A percentile compares a stretch with the other conserved stretches of the same genome.
Evolutionary conservation across 2,797 vertebrate genomes (phyloP).

Genomic region (Sebastolobus alascanus): DNA sequence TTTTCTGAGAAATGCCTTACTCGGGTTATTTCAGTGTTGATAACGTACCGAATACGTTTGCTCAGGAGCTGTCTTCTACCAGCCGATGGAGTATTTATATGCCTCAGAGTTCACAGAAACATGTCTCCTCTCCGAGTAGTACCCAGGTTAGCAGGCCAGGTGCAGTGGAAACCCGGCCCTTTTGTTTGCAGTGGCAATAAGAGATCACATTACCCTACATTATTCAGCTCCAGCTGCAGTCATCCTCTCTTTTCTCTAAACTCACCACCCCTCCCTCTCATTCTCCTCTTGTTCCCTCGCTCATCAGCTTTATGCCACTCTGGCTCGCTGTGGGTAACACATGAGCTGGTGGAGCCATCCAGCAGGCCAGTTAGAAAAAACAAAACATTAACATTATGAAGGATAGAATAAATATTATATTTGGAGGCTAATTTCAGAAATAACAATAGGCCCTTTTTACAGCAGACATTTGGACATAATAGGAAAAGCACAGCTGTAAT

Average conservation of each 20-base stretch:
- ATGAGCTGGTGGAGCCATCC: constrained; percentile 7
- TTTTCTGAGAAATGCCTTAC: constrained; percentile 1
- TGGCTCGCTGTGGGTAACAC: neutral
- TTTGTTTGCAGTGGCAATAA: constrained; percentile 79
- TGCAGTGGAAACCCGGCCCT: constrained; percentile 72
- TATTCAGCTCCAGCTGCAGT: constrained; percentile 85
- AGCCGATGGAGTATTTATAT: neutral
- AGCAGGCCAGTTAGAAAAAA: neutral
- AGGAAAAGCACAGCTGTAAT: too few relatives aligned
- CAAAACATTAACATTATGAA: neutral
- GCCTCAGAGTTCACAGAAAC: constrained; percentile 13
- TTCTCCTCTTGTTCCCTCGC: constrained; percentile 40
- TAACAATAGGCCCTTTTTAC: too few relatives aligned
- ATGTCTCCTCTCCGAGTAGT: neutral
- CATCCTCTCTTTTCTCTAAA: constrained; percentile 45
- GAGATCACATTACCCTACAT: constrained; percentile 86
- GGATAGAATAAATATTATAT: neutral
- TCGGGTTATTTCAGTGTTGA: neutral
- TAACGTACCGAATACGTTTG: neutral
- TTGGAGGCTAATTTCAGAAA: neutral
- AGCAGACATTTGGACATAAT: too few relatives aligned
- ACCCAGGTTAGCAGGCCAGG: constrained; percentile 62
- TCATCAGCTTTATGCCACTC: constrained; percentile 36
- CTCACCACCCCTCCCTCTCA: constrained; percentile 39
- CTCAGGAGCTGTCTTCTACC: neutral